Evolutionary conservation across 2,113 vertebrate genomes (phyloP), one percentile per base, ranked within the genome.

Genomic region (Calidris pygmaea): DNA sequence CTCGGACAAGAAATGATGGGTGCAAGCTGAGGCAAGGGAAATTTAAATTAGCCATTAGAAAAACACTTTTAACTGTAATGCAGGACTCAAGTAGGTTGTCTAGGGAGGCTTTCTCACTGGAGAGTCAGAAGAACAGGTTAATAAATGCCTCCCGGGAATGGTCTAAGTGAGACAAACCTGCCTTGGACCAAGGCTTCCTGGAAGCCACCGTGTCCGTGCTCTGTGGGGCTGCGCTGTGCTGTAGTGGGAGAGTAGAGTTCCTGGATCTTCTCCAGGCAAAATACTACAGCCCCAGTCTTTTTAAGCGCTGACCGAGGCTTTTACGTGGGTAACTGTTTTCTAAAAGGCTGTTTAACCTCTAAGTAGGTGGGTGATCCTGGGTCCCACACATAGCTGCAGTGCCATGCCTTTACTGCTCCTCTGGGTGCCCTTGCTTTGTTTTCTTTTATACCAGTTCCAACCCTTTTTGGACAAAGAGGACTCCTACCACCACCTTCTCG

Each of bases 101-200:
- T n/a, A 59, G 37, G 43, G 37, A 70, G 62, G 37, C 37, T 47
- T 19, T 34, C 22, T 65, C 30, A 7, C 27, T 21, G 18, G 53
- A 74, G 48, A 24, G 12, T 52, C 14, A 20, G 43, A 47, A 29
- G 37, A 47, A 8, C 19, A 34, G 48, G 37, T 79, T 19, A 41
- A n/a, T 39, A 29, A 79, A 68, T 0, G 0, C 32, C 16, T 53
- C 67, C 47, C 0, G 0, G 67, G 60, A 26, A 22, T 13, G 22
- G 18, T 32, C 35, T 27, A 15, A 48, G 62, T 20, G 22, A 58
- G 75, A 35, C 0, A 0, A 50, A 63, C 23, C 30, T 67, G 72
- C 52, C 59, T 12, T 19, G 32, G 41, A 83, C 65, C 83, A 45
- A 59, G 35, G 35, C 27, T 30, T 55, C 17, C 27, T 2, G 53